phyloP scores from a whole-genome alignment of 2,888 invertebrate genomes.

The Calameuta idolon region DNA sequence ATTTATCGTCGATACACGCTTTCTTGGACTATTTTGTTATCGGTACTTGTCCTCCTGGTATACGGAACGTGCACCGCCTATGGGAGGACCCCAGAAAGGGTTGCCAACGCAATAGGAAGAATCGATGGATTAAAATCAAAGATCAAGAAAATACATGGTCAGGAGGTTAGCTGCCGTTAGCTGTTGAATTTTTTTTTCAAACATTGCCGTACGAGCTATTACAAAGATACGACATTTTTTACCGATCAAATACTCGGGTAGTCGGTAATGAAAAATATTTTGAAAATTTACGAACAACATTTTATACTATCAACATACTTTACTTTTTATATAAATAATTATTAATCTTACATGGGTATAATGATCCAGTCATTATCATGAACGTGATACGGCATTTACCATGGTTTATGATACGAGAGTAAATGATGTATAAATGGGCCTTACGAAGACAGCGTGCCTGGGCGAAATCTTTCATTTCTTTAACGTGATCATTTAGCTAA shows the following conservation, averaged over 20 bases:
- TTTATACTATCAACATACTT: not conserved
- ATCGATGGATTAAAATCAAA: conserved; percentile 31
- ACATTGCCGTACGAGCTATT: not conserved
- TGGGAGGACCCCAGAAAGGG: not conserved
- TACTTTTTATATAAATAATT: not conserved
- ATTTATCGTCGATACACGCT: conserved; percentile 44
- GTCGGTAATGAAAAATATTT: not conserved
- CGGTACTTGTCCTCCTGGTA: not conserved
- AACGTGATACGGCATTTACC: not conserved
- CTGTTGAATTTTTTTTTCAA: not conserved
- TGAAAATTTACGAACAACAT: too few relatives aligned
- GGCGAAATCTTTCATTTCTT: conserved; percentile 44
- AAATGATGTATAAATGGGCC: not conserved
- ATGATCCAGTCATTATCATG: not conserved
- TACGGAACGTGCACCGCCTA: conserved; percentile 1
- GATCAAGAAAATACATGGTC: not conserved
- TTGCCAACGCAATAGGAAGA: conserved; percentile 13
- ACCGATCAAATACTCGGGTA: too few relatives aligned
- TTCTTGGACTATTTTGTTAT: conserved; percentile 43
- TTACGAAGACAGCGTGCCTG: conserved; percentile 22
- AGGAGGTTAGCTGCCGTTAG: not conserved
- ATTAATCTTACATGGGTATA: not conserved
- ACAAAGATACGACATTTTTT: not conserved
- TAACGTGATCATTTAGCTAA: conserved; percentile 52
- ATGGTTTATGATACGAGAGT: not conserved